These are phyloP conservation scores for Urosaurus nigricauda DNA, from an alignment of 2,797 vertebrate species.

Conservation along the genomic window DNA sequence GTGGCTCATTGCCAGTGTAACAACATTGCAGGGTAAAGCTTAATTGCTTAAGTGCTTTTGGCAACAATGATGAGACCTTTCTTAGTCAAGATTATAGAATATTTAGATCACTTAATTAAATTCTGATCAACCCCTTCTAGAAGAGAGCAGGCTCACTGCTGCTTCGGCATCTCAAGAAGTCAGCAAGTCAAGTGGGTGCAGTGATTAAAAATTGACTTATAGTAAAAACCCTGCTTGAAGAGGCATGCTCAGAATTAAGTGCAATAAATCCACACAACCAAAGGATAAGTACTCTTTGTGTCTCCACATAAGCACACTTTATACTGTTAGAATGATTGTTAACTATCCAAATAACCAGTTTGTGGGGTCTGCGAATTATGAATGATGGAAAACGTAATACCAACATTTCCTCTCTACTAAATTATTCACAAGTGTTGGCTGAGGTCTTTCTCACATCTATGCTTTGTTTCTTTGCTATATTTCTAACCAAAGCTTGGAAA, in stretches of 20 bases:
- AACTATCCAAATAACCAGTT: background rate
- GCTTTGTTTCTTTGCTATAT: background rate
- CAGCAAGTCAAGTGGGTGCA: constrained; percentile 9
- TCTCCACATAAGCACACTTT: background rate
- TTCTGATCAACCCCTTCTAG: constrained; percentile 1
- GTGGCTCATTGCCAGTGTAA: constrained; percentile 36
- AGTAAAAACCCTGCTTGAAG: constrained; percentile 2
- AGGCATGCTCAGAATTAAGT: background rate
- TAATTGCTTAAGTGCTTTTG: constrained; percentile 51
- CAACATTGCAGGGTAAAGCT: constrained; percentile 31
- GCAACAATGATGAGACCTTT: constrained; percentile 40
- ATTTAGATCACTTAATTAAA: constrained; percentile 40
- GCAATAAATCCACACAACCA: background rate
- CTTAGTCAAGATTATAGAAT: constrained; percentile 27
- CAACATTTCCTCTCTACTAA: background rate
- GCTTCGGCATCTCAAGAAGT: constrained; percentile 17
- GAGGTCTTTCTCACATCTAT: background rate
- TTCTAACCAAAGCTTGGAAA: background rate
- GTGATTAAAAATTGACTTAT: constrained; percentile 1
- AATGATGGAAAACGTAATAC: background rate
- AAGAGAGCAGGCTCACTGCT: constrained; percentile 2
- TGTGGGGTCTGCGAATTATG: background rate
- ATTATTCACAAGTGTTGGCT: background rate
- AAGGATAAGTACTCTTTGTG: background rate
- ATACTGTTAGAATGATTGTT: background rate